Percentiles rank a stretch among this genome's conserved stretches.
These are phyloP conservation scores for Daubentonia madagascariensis DNA, from an alignment of 2,113 vertebrate genomes.

Conservation along the genomic window DNA sequence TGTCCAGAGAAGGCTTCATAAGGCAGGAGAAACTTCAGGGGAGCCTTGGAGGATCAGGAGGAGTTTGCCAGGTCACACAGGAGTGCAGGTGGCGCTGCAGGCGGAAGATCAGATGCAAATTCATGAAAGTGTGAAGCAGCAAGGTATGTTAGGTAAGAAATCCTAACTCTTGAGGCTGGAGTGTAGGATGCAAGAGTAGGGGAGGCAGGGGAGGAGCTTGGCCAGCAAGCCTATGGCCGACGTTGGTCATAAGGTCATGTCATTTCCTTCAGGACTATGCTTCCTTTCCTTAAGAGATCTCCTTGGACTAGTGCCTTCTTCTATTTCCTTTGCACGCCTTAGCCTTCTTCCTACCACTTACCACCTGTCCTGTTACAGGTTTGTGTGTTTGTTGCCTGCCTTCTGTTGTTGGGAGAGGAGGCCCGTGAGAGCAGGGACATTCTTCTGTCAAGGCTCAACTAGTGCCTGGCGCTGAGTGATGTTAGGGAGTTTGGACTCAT, in stretches of 20 bases:
- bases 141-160: neutral
- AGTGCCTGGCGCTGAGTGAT: neutral
- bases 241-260: accelerated
- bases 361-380: neutral
- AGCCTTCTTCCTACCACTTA: neutral
- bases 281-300: neutral
- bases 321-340: neutral
- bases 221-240: neutral
- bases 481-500: neutral
- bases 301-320: neutral
- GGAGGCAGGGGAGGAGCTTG: too few species aligned
- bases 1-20: neutral
- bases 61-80: neutral
- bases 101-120: neutral
- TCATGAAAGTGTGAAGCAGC: neutral
- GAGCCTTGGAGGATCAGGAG: neutral
- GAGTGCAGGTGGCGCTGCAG: neutral
- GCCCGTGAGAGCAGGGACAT: neutral
- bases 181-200: accelerated
- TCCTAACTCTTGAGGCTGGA: neutral
- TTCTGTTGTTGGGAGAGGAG: accelerated
- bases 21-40: neutral
- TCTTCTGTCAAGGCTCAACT: accelerated
- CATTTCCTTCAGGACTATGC: neutral
- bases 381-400: neutral